Conservation (phyloP, 2,113 vertebrate genomes). For the Echinops telfairi region DNA sequence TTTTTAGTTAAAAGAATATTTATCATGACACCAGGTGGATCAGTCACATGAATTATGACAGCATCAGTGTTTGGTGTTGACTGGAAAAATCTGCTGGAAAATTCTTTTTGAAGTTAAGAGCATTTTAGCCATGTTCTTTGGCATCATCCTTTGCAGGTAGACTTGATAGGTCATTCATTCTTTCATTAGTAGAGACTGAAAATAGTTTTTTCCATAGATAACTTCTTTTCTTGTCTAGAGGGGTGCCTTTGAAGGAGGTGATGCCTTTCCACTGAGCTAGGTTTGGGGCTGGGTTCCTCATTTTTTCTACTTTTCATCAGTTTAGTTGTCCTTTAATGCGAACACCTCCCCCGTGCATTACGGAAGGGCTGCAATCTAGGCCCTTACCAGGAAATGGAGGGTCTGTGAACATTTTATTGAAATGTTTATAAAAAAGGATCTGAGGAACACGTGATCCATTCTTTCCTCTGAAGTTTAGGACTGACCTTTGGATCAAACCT, state of each 20-base stretch:
- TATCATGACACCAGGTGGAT: not conserved
- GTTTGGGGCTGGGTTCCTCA: not conserved
- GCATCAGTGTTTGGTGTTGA: not conserved
- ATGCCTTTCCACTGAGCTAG: not conserved
- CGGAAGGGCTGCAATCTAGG: rapidly evolving
- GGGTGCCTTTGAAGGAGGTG: not conserved
- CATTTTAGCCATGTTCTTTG: not conserved
- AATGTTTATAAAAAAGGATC: not conserved
- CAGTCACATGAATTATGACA: not conserved
- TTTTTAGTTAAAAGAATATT: not conserved
- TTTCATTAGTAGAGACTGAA: not conserved
- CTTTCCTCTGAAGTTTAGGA: too few relatives aligned
- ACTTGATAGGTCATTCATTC: not conserved
- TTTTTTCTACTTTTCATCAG: not conserved
- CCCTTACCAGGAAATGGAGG: rapidly evolving
- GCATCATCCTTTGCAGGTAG: not conserved
- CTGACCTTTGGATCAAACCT: too few relatives aligned
- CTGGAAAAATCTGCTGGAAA: not conserved
- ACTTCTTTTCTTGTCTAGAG: not conserved
- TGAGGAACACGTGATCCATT: not conserved
- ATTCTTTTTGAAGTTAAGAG: not conserved
- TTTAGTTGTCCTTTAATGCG: not conserved
- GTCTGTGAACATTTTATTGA: not conserved
- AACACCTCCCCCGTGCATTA: rapidly evolving
- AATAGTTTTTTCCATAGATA: not conserved